Percentiles rank a stretch among this genome's conserved stretches.
These are phyloP conservation scores for Pandemis heparana DNA, from an alignment of 2,888 invertebrate genomes.

Conservation along the genomic window DNA sequence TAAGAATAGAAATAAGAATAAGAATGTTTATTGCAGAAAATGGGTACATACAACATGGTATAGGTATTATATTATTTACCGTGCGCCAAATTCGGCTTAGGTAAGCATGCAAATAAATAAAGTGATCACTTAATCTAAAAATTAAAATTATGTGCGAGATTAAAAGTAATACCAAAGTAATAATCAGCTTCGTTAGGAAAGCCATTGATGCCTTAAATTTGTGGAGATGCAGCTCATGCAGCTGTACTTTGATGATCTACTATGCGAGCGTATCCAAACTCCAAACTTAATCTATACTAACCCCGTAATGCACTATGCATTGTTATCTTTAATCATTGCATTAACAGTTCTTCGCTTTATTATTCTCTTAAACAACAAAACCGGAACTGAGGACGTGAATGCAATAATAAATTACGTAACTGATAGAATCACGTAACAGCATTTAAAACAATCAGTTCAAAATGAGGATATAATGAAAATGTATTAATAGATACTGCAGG, in stretches of 20 bases:
- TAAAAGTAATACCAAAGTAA: too few species aligned
- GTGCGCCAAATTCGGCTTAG: too few species aligned
- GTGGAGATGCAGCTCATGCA: neutral
- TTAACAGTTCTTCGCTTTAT: conserved; percentile 42
- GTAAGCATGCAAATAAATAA: too few species aligned
- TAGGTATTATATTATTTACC: too few species aligned
- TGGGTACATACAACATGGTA: too few species aligned
- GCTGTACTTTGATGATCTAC: neutral
- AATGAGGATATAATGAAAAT: conserved; percentile 16
- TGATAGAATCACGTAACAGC: conserved; percentile 63
- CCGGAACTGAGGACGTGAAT: conserved; percentile 68
- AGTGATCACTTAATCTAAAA: too few species aligned
- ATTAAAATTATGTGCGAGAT: too few species aligned
- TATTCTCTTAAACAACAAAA: conserved; percentile 57
- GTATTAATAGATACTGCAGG: conserved; percentile 11
- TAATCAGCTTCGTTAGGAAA: too few species aligned
- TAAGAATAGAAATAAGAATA: too few species aligned
- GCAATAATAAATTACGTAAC: conserved; percentile 68
- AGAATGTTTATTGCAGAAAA: too few species aligned
- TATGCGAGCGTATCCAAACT: neutral
- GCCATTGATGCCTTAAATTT: neutral
- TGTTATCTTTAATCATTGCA: conserved; percentile 14
- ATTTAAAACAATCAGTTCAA: conserved; percentile 22
- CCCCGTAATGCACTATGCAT: neutral
- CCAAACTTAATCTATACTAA: neutral